These are phyloP conservation scores for Heterotilapia buettikoferi DNA, from an alignment of 2,113 vertebrate genomes.

Conservation along the genomic window DNA sequence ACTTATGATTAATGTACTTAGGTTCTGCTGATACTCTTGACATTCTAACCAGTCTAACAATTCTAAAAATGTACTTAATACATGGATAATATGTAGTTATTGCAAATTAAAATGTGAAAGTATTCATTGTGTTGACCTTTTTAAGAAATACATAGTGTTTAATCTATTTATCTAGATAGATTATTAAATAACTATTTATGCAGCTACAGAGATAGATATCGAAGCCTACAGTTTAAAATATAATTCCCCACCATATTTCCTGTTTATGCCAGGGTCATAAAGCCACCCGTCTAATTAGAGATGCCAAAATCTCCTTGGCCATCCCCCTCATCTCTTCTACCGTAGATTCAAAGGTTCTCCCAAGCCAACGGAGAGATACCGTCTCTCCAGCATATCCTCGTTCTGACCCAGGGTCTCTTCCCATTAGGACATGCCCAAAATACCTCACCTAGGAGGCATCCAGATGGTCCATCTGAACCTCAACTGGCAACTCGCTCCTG, in stretches of 20 bases:
- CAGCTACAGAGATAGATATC: not conserved
- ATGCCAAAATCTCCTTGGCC: not conserved
- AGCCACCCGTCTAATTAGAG: not conserved
- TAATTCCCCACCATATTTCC: not conserved
- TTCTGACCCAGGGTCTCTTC: not conserved
- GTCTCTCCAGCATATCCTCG: not conserved
- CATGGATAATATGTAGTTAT: not conserved
- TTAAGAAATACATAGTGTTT: not conserved
- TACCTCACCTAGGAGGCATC: not conserved
- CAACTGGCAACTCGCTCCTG: not conserved
- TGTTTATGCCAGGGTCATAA: not conserved
- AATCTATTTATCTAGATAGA: not conserved
- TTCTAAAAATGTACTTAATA: not conserved
- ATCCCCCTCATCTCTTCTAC: not conserved
- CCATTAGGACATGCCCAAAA: not conserved
- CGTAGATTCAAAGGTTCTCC: not conserved
- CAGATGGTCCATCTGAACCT: not conserved
- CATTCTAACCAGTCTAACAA: not conserved
- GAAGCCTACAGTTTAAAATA: not conserved
- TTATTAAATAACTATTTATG: not conserved
- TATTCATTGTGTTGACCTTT: not conserved
- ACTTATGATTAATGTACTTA: not conserved
- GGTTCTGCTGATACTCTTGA: not conserved
- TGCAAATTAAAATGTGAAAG: not conserved
- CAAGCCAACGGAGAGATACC: not conserved